Evolutionary conservation across 2,113 vertebrate genomes (phyloP).

Genomic region (Phyllostomus hastatus): DNA sequence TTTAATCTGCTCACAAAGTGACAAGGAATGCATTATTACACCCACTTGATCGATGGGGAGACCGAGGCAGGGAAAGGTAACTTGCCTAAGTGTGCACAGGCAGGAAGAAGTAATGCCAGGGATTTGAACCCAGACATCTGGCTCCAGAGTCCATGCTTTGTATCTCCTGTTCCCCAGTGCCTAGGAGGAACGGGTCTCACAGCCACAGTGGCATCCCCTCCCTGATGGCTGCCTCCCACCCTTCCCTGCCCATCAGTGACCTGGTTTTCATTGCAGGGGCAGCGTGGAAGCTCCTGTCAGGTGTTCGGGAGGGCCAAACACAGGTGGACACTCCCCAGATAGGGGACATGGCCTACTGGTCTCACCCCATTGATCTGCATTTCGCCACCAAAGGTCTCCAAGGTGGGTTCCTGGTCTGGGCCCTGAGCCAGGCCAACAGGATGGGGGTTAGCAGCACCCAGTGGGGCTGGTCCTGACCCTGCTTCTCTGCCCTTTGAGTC

Average conservation of each 20-base stretch:
- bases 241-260: not conserved
- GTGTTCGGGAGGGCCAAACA: slow-evolving; percentile 90
- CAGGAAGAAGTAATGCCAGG: not conserved
- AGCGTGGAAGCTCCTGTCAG: slow-evolving; percentile 90
- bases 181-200: not conserved
- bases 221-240: not conserved
- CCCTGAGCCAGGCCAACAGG: not conserved
- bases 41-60: not conserved
- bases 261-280: slow-evolving; percentile 78
- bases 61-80: not conserved
- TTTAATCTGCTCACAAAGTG: not conserved
- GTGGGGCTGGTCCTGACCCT: not conserved
- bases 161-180: not conserved
- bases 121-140: not conserved
- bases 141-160: not conserved
- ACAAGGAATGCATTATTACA: not conserved
- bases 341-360: slow-evolving; percentile 90
- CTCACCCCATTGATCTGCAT: slow-evolving; percentile 92
- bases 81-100: not conserved
- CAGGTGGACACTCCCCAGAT: slow-evolving; percentile 90
- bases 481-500: not conserved
- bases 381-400: slow-evolving; percentile 92
- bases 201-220: not conserved
- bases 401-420: slow-evolving; percentile 71
- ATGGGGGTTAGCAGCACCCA: not conserved